Evolutionary conservation across 2,797 vertebrate species (phyloP), one percentile per base, ranked within the genome.

Genomic region (Falco cherrug): DNA sequence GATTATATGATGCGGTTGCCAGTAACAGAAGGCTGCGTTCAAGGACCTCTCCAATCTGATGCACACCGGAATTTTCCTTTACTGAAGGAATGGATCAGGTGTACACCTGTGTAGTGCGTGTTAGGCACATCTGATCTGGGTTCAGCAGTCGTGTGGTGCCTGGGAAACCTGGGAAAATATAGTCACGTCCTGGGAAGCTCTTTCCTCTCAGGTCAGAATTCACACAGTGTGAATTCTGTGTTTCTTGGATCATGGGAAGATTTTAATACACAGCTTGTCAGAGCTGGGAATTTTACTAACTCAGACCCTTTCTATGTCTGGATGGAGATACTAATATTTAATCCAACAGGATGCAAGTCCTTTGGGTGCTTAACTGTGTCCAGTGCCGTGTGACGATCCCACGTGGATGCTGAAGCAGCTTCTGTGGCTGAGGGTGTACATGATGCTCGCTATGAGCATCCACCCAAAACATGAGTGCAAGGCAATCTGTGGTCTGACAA

Each of bases 61-160:
- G 24, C 65, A 48, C 45, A 51, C 13, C 31, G 76, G 21, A 22
- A 12, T 60, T 67, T 61, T 31, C 19, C 48, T 67, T 51, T 45
- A 6, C 33, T 57, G 68, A 47, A 74, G 68, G 56, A 39, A 61
- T 4, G n/a, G 28, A 2, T 4, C 61, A 11, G 63, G 21, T 61
- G 47, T 9, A n/a, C 41, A 28, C 26, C 45, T 65, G 83, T 28
- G 19, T 16, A 0, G 0, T 37, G 28, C 48, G 19, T n/a, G 31
- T 48, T n/a, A 59, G n/a, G 35, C 31, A 53, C 4, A 19, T 39
- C 56, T 4, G 5, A 6, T 33, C 39, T 1, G 8, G 21, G 41
- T 19, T 47, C 35, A 65, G 14, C 37, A 33, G 31, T 47, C 16
- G 11, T 31, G n/a, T 16, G 8, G 4, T 51, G 41, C 16, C 64